Base-by-base conservation (phyloP, 1,140 invertebrate genomes). In the Latrodectus geometricus region DNA sequence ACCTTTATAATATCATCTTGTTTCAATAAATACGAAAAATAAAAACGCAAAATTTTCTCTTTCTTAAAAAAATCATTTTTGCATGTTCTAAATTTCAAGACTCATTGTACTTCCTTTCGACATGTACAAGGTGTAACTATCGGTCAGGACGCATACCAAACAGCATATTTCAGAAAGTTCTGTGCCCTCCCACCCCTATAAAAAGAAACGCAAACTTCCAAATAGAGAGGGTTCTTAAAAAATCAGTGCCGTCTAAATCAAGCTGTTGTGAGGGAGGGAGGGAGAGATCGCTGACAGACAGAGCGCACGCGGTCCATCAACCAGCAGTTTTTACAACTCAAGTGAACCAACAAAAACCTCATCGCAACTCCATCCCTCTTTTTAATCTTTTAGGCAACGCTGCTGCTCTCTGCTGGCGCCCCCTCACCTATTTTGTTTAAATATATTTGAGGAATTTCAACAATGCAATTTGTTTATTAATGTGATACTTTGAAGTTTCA, bases 261-360 rank as follows among this genome's bases (percentile, higher is more conserved):
- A 82, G 79, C 35, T 54, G 76, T 52, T 66, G 49, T 23, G 52
- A 35, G 35, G 35, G 35, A 50, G 54, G 52, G 35, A n/a, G 69
- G 79, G 50, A 23, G 21, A 15, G 76, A 9, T 12, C 12, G 76
- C 20, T 82, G 79, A 82, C 79, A 82, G 79, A 82, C 79, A 73
- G 15, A 82, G 50, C 79, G 79, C 79, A 82, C 79, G 79, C 69
- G 69, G 79, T 48, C 70, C 70, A 70, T 69, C 66, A 81, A 81
- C 35, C 35, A 12, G 17, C 48, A 61, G 78, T 49, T 80, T 80
- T 80, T 80, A 80, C 66, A 21, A 61, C 68, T 70, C 66, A 68
- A 21, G 48, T 21, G 66, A 35, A 66, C n/a, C 76, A 80, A 52
- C 66, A 50, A 52, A 7, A 52, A 15, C 78, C 11, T 68, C 7